Evolutionary conservation across 2,888 invertebrate genomes (phyloP), one percentile per base, ranked within the genome.

Genomic region (Lasioglossum vierecki): DNA sequence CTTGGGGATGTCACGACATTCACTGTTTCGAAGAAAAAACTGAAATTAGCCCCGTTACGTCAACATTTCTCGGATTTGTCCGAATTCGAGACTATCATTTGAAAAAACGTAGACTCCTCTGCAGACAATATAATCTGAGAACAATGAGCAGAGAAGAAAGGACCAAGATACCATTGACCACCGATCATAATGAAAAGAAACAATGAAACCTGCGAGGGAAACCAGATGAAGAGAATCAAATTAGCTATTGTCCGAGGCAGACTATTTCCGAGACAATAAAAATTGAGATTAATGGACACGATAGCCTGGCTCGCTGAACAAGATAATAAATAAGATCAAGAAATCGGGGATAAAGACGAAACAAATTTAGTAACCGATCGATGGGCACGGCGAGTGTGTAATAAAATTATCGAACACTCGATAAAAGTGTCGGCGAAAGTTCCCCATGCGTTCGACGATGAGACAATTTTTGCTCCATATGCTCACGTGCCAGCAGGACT

Each of bases 401-500:
- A 39, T 22, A 22, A 39, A 68, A 35, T 68, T 39, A 39, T 41
- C 22, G 39, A n/a, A n/a, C 39, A 3, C 39, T 8, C 15, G 22
- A 66, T 66, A 39, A 41, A 70, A 70, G 39, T 41, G 41, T 70
- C 41, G 70, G n/a, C 11, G 39, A 13, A n/a, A 70, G 39, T 8
- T 11, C 22, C 22, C 1, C 39, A 22, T 6, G 66, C 18, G 35
- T 30, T 39, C 39, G 22, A 68, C 70, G 41, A 70, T 41, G 70
- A 70, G 70, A 70, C 70, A 70, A 70, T 70, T 70, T 70, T 35
- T n/a, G 0, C 41, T 41, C 70, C 41, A 5, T 70, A n/a, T 70
- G 70, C 41, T 70, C 70, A n/a, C 70, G 70, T 70, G 39, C 41
- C 11, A 13, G 11, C 11, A 22, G 11, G 11, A 22, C 11, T 4